Evolutionary conservation across 2,888 invertebrate species (phyloP).

Genomic region (Synergus laeviventris): DNA sequence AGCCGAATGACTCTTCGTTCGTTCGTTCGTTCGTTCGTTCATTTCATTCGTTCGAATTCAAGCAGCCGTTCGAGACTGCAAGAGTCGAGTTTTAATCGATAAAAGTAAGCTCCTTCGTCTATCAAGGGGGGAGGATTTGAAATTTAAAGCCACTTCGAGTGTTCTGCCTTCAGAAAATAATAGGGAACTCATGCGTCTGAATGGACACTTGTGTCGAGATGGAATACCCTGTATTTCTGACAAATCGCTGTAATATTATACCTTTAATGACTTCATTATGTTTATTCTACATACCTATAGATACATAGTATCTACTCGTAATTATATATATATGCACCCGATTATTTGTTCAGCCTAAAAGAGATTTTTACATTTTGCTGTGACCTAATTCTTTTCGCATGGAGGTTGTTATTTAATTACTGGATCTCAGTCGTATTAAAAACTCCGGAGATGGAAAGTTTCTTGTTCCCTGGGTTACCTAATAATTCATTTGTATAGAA

Average conservation of each 20-base stretch:
- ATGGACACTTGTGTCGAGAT: constrained; percentile 33
- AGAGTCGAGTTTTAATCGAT: constrained; percentile 40
- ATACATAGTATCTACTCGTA: constrained; percentile 1
- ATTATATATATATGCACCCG: background rate
- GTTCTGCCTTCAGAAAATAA: constrained; percentile 33
- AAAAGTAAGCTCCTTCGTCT: constrained; percentile 26
- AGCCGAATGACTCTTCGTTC: constrained; percentile 26
- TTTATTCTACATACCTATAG: constrained; percentile 12
- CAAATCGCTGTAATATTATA: constrained; percentile 31
- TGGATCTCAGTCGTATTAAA: too few relatives aligned
- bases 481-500: too few relatives aligned
- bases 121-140: constrained; percentile 21
- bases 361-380: background rate
- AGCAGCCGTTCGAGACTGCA: background rate
- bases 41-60: constrained; percentile 3
- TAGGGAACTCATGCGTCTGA: constrained; percentile 32
- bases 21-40: background rate
- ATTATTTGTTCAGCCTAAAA: background rate
- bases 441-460: too few relatives aligned
- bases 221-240: constrained; percentile 38
- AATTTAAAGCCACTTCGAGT: constrained; percentile 31
- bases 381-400: background rate
- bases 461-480: too few relatives aligned
- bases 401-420: background rate
- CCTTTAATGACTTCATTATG: constrained; percentile 23